Conservation (phyloP, 2,888 invertebrate genomes). For the Anoplius nigerrimus region DNA sequence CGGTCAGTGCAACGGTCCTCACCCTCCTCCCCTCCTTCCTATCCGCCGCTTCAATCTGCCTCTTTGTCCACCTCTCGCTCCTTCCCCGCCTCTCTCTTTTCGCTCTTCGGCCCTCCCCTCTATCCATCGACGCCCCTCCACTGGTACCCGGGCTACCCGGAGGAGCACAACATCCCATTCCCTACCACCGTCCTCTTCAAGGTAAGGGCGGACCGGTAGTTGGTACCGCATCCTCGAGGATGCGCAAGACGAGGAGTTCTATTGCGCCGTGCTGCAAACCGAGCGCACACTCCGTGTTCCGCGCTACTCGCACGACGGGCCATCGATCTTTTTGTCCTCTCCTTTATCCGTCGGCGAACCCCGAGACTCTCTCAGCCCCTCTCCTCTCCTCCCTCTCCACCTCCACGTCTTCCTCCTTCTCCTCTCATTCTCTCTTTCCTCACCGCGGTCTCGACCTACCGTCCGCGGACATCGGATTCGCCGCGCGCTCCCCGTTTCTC, state of each 20-base stretch:
- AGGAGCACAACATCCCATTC: constrained; percentile 47
- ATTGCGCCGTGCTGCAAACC: constrained; percentile 29
- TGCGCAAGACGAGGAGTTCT: constrained; percentile 58
- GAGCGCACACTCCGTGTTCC: constrained; percentile 32
- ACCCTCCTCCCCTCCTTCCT: constrained; percentile 42
- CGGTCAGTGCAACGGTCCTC: constrained; percentile 71
- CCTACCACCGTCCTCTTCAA: constrained; percentile 56
- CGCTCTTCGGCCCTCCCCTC: neutral
- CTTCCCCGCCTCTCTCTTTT: constrained; percentile 25
- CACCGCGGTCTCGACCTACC: no score
- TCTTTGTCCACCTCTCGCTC: constrained; percentile 35
- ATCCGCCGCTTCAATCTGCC: constrained; percentile 31
- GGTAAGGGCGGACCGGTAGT: constrained; percentile 60
- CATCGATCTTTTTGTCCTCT: constrained; percentile 16
- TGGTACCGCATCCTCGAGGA: constrained; percentile 38
- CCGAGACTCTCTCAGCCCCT: constrained; percentile 4
- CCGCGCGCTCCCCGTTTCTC: neutral
- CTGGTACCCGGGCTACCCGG: constrained; percentile 4
- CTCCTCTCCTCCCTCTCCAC: neutral
- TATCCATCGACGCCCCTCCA: constrained; percentile 10
- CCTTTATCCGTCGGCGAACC: neutral
- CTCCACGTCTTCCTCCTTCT: neutral
- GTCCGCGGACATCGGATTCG: no score
- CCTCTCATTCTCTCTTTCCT: constrained; percentile 2
- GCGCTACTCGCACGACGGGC: constrained; percentile 17